These are phyloP conservation scores for Zeuzera pyrina DNA, from an alignment of 2,888 invertebrate genomes.

Conservation along the genomic window DNA sequence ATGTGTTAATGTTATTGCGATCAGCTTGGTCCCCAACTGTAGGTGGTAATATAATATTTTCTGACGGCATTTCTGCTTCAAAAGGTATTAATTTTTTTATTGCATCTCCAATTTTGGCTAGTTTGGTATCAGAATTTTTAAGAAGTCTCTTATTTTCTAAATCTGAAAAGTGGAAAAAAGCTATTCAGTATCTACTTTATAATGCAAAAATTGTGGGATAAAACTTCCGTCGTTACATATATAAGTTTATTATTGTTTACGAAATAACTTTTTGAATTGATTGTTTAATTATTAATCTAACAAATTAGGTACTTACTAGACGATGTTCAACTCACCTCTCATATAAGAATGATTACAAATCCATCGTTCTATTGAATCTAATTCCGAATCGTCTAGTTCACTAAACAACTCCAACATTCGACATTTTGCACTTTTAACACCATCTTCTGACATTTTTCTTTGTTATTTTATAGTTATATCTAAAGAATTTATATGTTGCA, in stretches of 20 bases:
- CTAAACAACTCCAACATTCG: constrained; percentile 42
- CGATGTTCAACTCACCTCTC: constrained; percentile 30
- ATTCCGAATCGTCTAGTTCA: constrained; percentile 35
- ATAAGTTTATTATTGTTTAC: not conserved
- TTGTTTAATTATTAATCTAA: not conserved
- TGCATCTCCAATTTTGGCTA: constrained; percentile 42
- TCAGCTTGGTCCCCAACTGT: constrained; percentile 63
- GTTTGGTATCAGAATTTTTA: constrained; percentile 30
- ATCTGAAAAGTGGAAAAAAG: constrained; percentile 31
- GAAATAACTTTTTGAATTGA: not conserved
- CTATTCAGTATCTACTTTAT: not conserved
- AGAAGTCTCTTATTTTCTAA: constrained; percentile 35
- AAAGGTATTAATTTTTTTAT: constrained; percentile 51
- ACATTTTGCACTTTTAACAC: constrained; percentile 29
- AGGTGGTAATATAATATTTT: constrained; percentile 52
- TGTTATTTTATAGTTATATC: too few species aligned
- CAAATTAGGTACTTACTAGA: not conserved
- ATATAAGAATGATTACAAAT: constrained; percentile 45
- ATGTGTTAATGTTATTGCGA: constrained; percentile 64
- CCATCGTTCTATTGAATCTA: constrained; percentile 48
- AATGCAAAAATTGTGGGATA: not conserved
- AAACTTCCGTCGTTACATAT: not conserved
- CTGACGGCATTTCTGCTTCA: constrained; percentile 49
- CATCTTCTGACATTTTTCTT: constrained; percentile 32
- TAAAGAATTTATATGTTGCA: too few species aligned